Base-by-base conservation (phyloP, 2,888 invertebrate genomes). In the Atethmia centrago region DNA sequence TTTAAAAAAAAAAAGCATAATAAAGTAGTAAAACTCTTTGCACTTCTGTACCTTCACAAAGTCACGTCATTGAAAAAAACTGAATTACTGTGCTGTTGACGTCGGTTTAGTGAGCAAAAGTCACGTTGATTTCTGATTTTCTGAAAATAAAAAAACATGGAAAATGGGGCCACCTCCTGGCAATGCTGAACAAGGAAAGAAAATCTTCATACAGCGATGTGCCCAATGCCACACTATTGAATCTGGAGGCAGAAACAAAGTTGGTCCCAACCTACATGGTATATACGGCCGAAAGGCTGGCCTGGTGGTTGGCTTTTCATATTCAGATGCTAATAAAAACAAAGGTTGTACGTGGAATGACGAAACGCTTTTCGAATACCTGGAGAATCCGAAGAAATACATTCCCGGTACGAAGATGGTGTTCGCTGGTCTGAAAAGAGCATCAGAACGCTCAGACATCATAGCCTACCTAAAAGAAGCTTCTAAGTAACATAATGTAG, bases 401-500 rank as follows among this genome's bases (percentile, higher is more conserved):
- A 99, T 99, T 97, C 99, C 99, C 73, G 99, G 99, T 86, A 99
- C 99, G 83, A 99, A 99, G 95, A 99, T 99, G 99, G 98, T 99
- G 92, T 99, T 99, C 91, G 99, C 99, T 87, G 99, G 99, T 80
- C 95, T 99, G 90, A 99, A 99, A 97, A 99, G 99, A 95, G 97
- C 98, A 55, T 97, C 98, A 75, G 99, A 99, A 87, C 97, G 99
- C 81, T 98, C 97, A 21, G 99, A 99, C 95, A 97, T 99, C 74
- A 99, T 99, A 91, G 98, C 99, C 47, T 99, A 99, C 94, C 96
- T 99, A 88, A 98, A 98, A 95, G 95, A 97, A 74, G 96, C 98
- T 14, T 98, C 81, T 55, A 82, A 76, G 59, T 85, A 81, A 71
- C 12, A 14, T 31, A 63, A 40, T 47, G 21, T 75, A 53, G 58